phyloP scores from a whole-genome alignment of 2,113 vertebrate species.

The Sapajus apella region DNA sequence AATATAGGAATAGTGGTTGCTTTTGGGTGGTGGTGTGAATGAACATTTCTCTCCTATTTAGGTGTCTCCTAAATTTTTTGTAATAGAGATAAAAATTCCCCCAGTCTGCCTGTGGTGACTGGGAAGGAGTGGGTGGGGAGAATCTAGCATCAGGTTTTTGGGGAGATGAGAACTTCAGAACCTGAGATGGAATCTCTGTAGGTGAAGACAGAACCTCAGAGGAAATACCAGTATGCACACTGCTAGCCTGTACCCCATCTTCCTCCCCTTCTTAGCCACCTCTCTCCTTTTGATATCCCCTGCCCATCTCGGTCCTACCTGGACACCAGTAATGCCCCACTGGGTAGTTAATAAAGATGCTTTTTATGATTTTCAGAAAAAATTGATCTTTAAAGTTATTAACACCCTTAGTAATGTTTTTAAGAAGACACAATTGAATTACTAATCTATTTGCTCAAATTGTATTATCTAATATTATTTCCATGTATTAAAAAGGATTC shows the following conservation, averaged over 20 bases:
- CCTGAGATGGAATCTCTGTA: neutral
- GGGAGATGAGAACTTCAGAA: neutral
- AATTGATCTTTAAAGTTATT: conserved; percentile 29
- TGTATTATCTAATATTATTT: conserved; percentile 18
- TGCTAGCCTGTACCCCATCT: neutral
- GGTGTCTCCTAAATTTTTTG: neutral
- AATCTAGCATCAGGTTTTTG: neutral
- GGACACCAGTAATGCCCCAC: neutral
- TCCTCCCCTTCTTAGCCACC: neutral
- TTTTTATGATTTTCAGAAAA: neutral
- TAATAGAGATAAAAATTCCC: neutral
- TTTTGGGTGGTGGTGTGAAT: neutral
- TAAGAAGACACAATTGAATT: conserved; percentile 33
- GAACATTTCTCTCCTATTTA: neutral
- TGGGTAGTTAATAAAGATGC: neutral
- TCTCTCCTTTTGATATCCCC: neutral
- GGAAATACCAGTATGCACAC: neutral
- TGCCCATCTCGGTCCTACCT: neutral
- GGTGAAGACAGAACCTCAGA: neutral
- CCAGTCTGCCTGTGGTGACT: neutral
- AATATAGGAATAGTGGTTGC: neutral
- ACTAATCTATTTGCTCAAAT: conserved; percentile 45
- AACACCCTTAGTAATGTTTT: neutral
- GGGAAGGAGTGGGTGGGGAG: neutral
- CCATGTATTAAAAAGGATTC: conserved; percentile 46